Percentiles rank a stretch among this genome's conserved stretches.
phyloP scores from a whole-genome alignment of 2,113 vertebrate species.

The Plecotus auritus region DNA sequence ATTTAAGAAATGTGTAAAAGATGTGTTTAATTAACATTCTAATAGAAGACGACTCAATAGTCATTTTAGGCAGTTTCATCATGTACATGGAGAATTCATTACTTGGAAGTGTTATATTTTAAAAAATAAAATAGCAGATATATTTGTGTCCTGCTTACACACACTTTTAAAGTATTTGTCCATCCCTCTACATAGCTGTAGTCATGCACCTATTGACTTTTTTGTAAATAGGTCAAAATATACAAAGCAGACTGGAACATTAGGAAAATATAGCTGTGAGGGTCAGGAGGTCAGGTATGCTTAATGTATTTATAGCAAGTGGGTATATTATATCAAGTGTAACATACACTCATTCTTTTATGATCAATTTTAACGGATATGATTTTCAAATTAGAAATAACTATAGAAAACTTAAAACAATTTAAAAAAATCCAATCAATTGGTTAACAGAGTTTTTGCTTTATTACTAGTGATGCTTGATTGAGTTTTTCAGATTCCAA shows the following conservation, averaged over 20 bases:
- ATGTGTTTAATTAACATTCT: constrained; percentile 15
- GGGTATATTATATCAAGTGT: not conserved
- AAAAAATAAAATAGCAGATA: constrained; percentile 56
- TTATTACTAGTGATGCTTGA: constrained; percentile 36
- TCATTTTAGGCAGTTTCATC: not conserved
- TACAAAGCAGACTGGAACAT: constrained; percentile 50
- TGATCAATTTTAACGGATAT: not conserved
- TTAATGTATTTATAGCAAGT: constrained; percentile 19
- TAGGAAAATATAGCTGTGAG: constrained; percentile 30
- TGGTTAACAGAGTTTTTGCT: constrained; percentile 22
- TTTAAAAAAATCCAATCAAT: not conserved
- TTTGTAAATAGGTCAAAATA: constrained; percentile 46
- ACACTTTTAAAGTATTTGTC: constrained; percentile 42
- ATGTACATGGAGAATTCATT: constrained; percentile 15
- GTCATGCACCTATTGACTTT: not conserved
- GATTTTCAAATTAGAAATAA: constrained; percentile 36
- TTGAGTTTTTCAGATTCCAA: constrained; percentile 42
- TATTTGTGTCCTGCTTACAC: constrained; percentile 43
- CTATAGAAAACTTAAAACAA: constrained; percentile 35
- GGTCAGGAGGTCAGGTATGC: not conserved
- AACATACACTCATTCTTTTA: not conserved
- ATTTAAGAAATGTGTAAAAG: constrained; percentile 18
- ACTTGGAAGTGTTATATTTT: not conserved
- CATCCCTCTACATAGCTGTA: constrained; percentile 17
- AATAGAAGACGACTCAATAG: not conserved